A percentile compares a stretch with the other conserved stretches of the same genome.
Evolutionary conservation across 2,888 invertebrate genomes (phyloP).

Genomic region (Brachyptera risi): DNA sequence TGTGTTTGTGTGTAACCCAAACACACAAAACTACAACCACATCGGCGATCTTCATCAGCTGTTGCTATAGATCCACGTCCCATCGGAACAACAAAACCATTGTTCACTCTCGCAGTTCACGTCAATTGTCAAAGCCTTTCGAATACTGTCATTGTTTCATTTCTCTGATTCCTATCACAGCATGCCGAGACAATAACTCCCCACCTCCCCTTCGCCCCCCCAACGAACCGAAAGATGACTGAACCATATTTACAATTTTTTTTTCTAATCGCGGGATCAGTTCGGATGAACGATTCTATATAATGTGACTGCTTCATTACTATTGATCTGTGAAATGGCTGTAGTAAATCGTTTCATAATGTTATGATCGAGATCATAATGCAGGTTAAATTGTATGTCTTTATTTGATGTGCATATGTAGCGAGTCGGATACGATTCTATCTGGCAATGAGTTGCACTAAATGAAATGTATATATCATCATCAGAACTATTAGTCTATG

Average conservation of each 20-base stretch:
- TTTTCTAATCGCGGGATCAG: conserved; percentile 1
- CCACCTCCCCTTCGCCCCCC: not conserved
- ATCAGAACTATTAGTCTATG: too few relatives aligned
- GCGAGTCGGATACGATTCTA: too few relatives aligned
- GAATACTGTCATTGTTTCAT: conserved; percentile 14
- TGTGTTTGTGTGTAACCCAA: conserved; percentile 7
- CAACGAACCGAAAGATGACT: conserved; percentile 3
- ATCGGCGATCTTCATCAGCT: conserved; percentile 12
- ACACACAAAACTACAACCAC: not conserved
- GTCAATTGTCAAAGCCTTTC: conserved; percentile 18
- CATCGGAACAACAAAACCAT: conserved; percentile 1
- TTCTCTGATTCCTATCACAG: conserved; percentile 5
- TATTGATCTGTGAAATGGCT: not conserved
- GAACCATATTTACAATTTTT: conserved; percentile 3
- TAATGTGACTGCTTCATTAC: too few relatives aligned
- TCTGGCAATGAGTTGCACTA: too few relatives aligned
- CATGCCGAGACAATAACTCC: not conserved
- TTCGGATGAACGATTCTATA: conserved; percentile 3
- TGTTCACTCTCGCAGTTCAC: conserved; percentile 10
- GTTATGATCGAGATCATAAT: too few relatives aligned
- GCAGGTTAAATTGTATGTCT: too few relatives aligned
- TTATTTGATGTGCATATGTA: too few relatives aligned
- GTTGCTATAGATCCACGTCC: conserved; percentile 10
- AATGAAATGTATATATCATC: too few relatives aligned
- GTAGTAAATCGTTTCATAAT: too few relatives aligned